Evolutionary conservation across 2,113 vertebrate species (phyloP).

Genomic region (Pelmatolapia mariae): DNA sequence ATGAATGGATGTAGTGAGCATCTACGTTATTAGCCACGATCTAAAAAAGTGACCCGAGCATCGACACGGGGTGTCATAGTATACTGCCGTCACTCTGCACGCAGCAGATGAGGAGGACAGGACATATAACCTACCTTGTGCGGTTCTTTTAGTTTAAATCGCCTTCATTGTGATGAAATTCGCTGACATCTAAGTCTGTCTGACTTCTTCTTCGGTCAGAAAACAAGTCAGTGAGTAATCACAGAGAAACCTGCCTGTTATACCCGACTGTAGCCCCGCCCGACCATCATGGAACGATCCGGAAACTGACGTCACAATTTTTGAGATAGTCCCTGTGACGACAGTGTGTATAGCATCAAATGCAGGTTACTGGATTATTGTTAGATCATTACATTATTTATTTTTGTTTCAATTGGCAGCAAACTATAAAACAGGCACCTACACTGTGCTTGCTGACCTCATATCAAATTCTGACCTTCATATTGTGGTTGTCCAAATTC

Average conservation of each 20-base stretch:
- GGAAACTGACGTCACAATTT: not conserved
- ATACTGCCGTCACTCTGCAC: not conserved
- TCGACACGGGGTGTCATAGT: not conserved
- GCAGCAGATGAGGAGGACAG: fast-evolving
- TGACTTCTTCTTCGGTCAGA: not conserved
- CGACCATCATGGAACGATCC: not conserved
- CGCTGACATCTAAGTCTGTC: fast-evolving
- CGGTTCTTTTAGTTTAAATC: not conserved
- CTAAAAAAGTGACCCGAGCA: not conserved
- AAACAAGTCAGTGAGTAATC: not conserved
- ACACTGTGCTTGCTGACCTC: too few relatives aligned
- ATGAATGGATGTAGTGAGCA: not conserved
- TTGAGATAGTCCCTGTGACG: too few relatives aligned
- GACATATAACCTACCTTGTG: not conserved
- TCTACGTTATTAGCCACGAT: fast-evolving
- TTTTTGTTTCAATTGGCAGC: too few relatives aligned
- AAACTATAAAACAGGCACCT: too few relatives aligned
- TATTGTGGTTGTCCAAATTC: too few relatives aligned
- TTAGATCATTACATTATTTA: too few relatives aligned
- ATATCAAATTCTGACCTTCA: too few relatives aligned
- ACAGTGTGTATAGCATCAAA: too few relatives aligned
- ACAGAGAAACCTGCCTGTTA: too few relatives aligned
- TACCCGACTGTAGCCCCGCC: too few relatives aligned
- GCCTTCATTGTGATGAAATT: not conserved
- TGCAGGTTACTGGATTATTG: too few relatives aligned